Evolutionary conservation across 2,113 vertebrate genomes (phyloP), one percentile per base, ranked within the genome.

Genomic region (Todiramphus chloris): DNA sequence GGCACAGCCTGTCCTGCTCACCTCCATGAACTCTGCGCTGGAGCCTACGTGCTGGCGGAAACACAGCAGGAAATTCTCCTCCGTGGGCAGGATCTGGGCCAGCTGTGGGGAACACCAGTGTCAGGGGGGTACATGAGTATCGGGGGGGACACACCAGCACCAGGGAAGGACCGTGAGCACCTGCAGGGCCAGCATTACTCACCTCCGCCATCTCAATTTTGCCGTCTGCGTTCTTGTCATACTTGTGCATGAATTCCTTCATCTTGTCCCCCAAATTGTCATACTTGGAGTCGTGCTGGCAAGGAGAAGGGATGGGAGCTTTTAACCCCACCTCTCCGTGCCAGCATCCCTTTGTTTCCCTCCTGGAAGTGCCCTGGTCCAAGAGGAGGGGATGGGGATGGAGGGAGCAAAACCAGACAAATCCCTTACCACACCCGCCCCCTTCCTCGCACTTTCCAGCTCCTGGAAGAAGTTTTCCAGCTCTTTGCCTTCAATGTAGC

Each of bases 141-240:
- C 35, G 33, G 9, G 23, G 18, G 17, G 25, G 10, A 28, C 24
- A 53, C 51, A 27, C 18, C 10, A 5, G 28, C 50, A 53, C 43
- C 4, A 17, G 16, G 15, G 10, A 11, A 13, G 28, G 35, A 44
- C 25, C 15, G 14, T 0, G 0, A 76, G 62, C 64, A 41, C 6
- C 31, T 2, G 6, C 59, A 27, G 19, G 13, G 10, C 25, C 31
- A 16, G 10, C 19, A 31, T 67, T 2, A 3, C n/a, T 30, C 97
- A 99, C 99, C 99, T 99, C 99, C 1, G 99, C 98, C 99, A 99
- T 99, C 98, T 99, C 99, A 16, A 99, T 99, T 87, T 98, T 98
- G 35, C 99, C 99, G 2, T 99, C 99, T 0, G 99, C 98, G 30
- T 99, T 99, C 98, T 99, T 98, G 98, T 99, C 99, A 0, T 99